A percentile compares a stretch with the other conserved stretches of the same genome.
These are phyloP conservation scores for Barypeithes pellucidus DNA, from an alignment of 2,888 invertebrate species.

Conservation along the genomic window DNA sequence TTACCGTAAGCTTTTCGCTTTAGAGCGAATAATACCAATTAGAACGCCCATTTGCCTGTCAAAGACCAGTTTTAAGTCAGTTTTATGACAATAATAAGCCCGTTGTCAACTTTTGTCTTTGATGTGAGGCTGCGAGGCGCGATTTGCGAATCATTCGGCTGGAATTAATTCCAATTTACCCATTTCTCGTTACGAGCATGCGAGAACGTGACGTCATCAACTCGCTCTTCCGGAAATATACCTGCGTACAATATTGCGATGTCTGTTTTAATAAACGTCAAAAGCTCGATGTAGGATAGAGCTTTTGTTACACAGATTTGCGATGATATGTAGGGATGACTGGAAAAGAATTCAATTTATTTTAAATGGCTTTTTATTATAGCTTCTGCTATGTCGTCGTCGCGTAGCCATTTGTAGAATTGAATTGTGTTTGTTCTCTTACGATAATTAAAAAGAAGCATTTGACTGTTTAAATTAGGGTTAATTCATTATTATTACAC, in stretches of 20 bases:
- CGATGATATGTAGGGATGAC: conserved; percentile 26
- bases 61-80: conserved; percentile 65
- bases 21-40: conserved; percentile 67
- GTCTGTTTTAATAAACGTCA: conserved; percentile 57
- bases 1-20: conserved; percentile 54
- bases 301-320: conserved; percentile 31
- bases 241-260: conserved; percentile 50
- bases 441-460: no score
- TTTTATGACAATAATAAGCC: conserved; percentile 67
- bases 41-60: conserved; percentile 64
- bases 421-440: not conserved
- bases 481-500: no score
- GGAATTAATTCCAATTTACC: conserved; percentile 68
- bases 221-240: conserved; percentile 59
- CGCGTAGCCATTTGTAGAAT: not conserved
- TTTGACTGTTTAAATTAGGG: no score
- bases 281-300: conserved; percentile 34
- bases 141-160: conserved; percentile 62
- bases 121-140: conserved; percentile 66
- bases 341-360: conserved; percentile 35
- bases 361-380: conserved; percentile 30
- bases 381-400: not conserved
- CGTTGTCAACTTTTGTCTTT: conserved; percentile 68
- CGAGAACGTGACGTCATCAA: conserved; percentile 40
- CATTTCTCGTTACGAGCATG: conserved; percentile 59